Base-by-base conservation (phyloP, 2,797 vertebrate genomes). In the Sebastes ruberrimus region DNA sequence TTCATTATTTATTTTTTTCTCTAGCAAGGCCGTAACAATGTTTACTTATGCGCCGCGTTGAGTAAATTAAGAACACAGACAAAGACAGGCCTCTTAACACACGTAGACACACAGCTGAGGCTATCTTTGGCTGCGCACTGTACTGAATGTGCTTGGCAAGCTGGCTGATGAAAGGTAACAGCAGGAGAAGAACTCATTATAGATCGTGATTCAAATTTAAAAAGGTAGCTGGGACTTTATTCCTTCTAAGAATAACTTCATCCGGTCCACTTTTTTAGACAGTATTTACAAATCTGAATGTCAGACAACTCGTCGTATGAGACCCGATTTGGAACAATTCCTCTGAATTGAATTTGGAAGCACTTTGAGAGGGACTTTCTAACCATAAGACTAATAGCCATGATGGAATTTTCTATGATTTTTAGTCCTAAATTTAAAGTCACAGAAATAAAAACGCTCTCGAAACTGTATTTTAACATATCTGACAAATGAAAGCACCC, bases 81-180 rank as follows among this genome's bases (percentile, higher is more conserved):
- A 81, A 82, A 85, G 76, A 90, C 91, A 87, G 78, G 77, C 46
- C 63, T 75, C 65, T 76, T 84, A 88, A 82, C 83, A 84, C 82
- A 85, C 76, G 80, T 10, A 86, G 62, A 85, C 79, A 73, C 81
- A 63, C 76, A 84, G 90, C 86, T 78, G 86, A 91, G 82, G 87
- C 92, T 93, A 92, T 93, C 90, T 94, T 92, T 94, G 89, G 90
- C 87, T 84, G 75, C 71, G 69, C 84, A 86, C 87, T 91, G 90
- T 87, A 85, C 88, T 87, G 84, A 91, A 93, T 93, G 90, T 91
- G 93, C 92, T 89, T 93, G 92, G 92, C 91, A 93, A 92, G 93
- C 91, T 78, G 85, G 86, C 85, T 88, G 93, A 94, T 94, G 89
- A 94, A 93, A 92, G 90, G 84, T 89, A 94, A 90, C 91, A 87